These are phyloP conservation scores for Lacerta bilineata DNA, from an alignment of 2,797 vertebrate species.

Conservation along the genomic window DNA sequence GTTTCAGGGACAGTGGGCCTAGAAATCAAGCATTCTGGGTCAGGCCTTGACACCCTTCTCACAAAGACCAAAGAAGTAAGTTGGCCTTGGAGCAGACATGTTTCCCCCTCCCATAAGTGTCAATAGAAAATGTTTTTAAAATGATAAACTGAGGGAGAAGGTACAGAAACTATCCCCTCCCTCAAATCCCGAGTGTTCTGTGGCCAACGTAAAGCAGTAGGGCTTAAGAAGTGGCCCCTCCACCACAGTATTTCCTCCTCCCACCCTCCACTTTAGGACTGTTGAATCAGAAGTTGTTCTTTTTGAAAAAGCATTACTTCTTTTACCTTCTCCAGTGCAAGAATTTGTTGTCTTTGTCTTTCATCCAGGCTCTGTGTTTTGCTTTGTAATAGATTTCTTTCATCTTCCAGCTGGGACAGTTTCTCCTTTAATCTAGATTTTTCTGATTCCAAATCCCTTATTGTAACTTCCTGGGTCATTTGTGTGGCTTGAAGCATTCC, in stretches of 20 bases:
- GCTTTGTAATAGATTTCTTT: conserved; percentile 89
- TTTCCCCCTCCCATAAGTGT: too few relatives aligned
- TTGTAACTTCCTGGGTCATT: conserved; percentile 97
- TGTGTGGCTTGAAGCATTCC: conserved; percentile 98
- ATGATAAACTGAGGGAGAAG: too few relatives aligned
- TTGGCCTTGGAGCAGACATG: too few relatives aligned
- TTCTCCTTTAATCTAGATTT: conserved; percentile 93
- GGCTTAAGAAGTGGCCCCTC: too few relatives aligned
- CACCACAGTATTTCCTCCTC: not conserved
- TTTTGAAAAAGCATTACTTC: not conserved
- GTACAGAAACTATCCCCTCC: too few relatives aligned
- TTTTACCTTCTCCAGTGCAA: conserved; percentile 92
- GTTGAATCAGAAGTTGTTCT: not conserved
- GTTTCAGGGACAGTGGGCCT: too few relatives aligned
- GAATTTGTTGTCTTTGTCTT: conserved; percentile 91
- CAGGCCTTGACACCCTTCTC: too few relatives aligned
- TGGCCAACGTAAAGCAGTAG: too few relatives aligned
- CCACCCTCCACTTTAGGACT: not conserved
- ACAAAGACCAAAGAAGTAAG: too few relatives aligned
- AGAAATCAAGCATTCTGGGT: too few relatives aligned
- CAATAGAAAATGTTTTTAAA: too few relatives aligned
- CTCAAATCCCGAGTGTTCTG: too few relatives aligned
- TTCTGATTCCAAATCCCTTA: conserved; percentile 97
- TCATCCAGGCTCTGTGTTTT: conserved; percentile 93
- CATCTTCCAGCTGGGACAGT: conserved; percentile 92